Evolutionary conservation across 2,113 vertebrate species (phyloP).

Genomic region (Mionectes macconnelli): DNA sequence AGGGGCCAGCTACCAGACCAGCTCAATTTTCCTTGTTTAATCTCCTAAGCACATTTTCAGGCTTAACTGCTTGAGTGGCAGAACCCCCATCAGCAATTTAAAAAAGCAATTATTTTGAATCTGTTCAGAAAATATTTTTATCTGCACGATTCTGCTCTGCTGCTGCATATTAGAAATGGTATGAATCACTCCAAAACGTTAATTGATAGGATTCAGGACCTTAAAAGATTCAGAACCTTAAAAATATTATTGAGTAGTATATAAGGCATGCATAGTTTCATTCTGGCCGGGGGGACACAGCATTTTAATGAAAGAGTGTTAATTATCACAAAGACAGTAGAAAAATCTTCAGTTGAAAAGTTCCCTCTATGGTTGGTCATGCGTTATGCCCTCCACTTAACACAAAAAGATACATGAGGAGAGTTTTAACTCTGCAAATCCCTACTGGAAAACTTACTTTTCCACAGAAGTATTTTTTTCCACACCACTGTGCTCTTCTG

Average conservation of each 20-base stretch:
- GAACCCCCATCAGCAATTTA: conserved; percentile 64
- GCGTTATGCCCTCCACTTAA: background rate
- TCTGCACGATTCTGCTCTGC: conserved; percentile 22
- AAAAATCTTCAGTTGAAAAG: background rate
- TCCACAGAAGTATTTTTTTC: background rate
- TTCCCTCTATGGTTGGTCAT: background rate
- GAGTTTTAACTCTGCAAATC: conserved; percentile 16
- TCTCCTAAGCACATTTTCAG: conserved; percentile 72
- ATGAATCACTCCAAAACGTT: conserved; percentile 57
- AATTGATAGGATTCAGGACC: conserved; percentile 55
- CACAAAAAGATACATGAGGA: background rate
- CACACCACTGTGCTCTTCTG: background rate
- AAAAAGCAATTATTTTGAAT: conserved; percentile 72
- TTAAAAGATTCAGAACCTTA: conserved; percentile 52
- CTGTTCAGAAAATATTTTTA: conserved; percentile 55
- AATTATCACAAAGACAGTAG: conserved; percentile 35
- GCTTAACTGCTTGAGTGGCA: conserved; percentile 67
- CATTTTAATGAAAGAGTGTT: conserved; percentile 53
- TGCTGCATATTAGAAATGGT: conserved; percentile 21
- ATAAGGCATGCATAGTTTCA: background rate
- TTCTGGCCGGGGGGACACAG: conserved; percentile 6
- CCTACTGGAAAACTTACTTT: conserved; percentile 13
- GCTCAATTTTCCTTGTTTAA: conserved; percentile 66
- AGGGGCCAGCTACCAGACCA: conserved; percentile 59
- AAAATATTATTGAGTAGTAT: conserved; percentile 29